A percentile compares a stretch with the other conserved stretches of the same genome.
These are phyloP conservation scores for Labrus mixtus DNA, from an alignment of 2,113 vertebrate genomes.

Conservation along the genomic window DNA sequence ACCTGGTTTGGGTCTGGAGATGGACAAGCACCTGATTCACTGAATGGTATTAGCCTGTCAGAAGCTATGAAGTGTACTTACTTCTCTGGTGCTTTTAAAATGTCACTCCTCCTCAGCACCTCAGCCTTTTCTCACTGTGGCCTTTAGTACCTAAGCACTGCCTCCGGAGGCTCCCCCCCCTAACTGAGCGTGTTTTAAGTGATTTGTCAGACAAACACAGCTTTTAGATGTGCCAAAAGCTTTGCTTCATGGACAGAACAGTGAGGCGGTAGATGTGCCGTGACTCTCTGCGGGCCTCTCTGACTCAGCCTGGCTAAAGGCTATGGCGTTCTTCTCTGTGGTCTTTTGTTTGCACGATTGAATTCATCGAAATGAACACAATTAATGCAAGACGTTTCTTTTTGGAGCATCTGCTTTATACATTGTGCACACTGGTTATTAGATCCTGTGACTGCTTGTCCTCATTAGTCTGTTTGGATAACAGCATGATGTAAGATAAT, in stretches of 20 bases:
- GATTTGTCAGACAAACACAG: conserved; percentile 70
- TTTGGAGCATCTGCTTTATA: conserved; percentile 60
- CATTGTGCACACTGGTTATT: conserved; percentile 36
- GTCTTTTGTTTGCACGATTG: conserved; percentile 64
- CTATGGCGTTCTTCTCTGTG: conserved; percentile 40
- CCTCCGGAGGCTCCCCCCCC: conserved; percentile 51
- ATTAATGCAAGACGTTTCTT: conserved; percentile 66
- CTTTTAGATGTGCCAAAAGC: conserved; percentile 79
- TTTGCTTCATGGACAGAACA: conserved; percentile 54
- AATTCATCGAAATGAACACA: conserved; percentile 59
- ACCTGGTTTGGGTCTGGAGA: conserved; percentile 17
- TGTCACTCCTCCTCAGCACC: conserved; percentile 47
- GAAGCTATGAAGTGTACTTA: conserved; percentile 47
- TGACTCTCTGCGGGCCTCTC: conserved; percentile 28
- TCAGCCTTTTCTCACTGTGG: conserved; percentile 60
- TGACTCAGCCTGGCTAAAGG: conserved; percentile 60
- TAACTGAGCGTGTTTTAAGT: conserved; percentile 48
- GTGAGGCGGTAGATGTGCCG: conserved; percentile 36
- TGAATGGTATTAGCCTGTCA: conserved; percentile 18
- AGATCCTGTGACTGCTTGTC: conserved; percentile 38
- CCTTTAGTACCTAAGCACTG: conserved; percentile 41
- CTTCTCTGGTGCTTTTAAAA: conserved; percentile 53
- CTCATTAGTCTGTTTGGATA: conserved; percentile 54
- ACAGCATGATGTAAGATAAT: conserved; percentile 44
- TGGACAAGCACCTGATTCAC: conserved; percentile 22